Conservation (phyloP, 2,888 invertebrate genomes). For the Phymatocera aterrima region DNA sequence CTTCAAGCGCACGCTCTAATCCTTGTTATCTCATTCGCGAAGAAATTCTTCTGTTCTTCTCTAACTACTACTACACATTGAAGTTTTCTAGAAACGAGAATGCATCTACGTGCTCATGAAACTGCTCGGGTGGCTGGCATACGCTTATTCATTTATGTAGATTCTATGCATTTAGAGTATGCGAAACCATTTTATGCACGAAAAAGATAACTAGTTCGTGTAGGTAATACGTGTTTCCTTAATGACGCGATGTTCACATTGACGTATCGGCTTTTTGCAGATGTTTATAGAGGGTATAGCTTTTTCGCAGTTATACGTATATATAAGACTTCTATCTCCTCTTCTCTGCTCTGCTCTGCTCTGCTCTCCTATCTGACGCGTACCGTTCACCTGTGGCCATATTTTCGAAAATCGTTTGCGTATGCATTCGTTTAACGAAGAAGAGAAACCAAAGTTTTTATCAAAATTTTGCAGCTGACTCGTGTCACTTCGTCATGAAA, state of each 20-base stretch:
- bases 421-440: background rate
- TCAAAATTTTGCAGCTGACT: background rate
- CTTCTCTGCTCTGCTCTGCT: background rate
- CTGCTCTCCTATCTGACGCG: background rate
- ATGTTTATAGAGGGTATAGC: constrained; percentile 9
- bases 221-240: constrained; percentile 1
- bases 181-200: background rate
- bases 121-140: background rate
- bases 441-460: background rate
- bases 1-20: background rate
- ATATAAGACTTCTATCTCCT: background rate
- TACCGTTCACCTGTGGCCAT: background rate
- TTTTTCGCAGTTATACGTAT: background rate
- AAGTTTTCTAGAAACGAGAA: background rate
- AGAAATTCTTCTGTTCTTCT: background rate
- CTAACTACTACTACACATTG: no score
- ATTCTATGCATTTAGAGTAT: background rate
- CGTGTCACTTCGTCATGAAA: no score
- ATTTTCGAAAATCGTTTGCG: background rate
- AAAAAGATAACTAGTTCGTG: background rate
- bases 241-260: constrained; percentile 14
- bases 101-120: background rate
- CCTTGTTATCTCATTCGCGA: background rate
- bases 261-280: constrained; percentile 15
- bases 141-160: background rate